phyloP scores from a whole-genome alignment of 2,113 vertebrate genomes.

The Neodon shergylaensis region DNA sequence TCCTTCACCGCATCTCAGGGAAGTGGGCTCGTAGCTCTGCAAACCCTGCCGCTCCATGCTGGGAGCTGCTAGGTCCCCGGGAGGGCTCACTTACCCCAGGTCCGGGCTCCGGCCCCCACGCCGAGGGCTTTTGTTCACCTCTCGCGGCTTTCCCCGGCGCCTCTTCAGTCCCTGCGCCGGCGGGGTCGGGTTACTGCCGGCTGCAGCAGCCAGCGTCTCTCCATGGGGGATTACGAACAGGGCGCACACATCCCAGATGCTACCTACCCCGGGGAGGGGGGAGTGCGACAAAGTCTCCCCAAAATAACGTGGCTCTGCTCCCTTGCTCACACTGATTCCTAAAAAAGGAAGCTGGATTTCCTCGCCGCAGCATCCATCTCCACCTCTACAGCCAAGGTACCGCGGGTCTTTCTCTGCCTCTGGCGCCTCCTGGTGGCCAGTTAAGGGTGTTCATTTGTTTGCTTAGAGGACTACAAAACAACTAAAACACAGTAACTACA shows the following conservation, averaged over 20 bases:
- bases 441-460: constrained; percentile 29
- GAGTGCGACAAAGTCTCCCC: constrained; percentile 60
- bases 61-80: not conserved
- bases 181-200: constrained; percentile 67
- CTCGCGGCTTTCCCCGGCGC: not conserved
- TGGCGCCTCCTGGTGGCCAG: constrained; percentile 73
- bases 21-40: not conserved
- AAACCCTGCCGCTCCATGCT: not conserved
- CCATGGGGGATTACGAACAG: constrained; percentile 67
- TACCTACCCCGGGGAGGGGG: constrained; percentile 55
- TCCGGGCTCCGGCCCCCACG: constrained; percentile 30
- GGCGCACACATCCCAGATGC: constrained; percentile 35
- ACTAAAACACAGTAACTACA: not conserved
- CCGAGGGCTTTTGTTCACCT: constrained; percentile 72
- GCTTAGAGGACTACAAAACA: constrained; percentile 42
- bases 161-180: constrained; percentile 41
- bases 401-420: constrained; percentile 23
- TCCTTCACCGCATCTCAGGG: not conserved
- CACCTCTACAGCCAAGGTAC: constrained; percentile 55
- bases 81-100: constrained; percentile 55
- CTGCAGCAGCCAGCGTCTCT: constrained; percentile 66
- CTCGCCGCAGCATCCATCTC: constrained; percentile 64
- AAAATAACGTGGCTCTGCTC: constrained; percentile 69
- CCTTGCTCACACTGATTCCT: constrained; percentile 56
- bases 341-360: constrained; percentile 67